Conservation (phyloP, 2,888 invertebrate species). For the Hemistola chrysoprasaria region DNA sequence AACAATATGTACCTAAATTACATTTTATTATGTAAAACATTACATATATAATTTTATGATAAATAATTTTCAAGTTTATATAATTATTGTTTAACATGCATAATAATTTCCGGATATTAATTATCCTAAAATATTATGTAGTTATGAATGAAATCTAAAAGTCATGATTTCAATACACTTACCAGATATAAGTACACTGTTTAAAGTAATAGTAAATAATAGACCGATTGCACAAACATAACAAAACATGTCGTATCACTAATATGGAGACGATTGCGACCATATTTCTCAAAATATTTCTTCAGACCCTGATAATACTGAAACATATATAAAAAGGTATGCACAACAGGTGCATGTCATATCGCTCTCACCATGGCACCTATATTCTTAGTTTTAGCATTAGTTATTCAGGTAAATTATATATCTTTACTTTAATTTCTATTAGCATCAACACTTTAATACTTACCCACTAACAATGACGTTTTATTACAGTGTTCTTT, state of each 20-base stretch:
- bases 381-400: slow-evolving; percentile 54
- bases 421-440: slow-evolving; percentile 6
- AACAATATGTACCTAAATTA: too few relatives aligned
- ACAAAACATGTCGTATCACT: slow-evolving; percentile 42
- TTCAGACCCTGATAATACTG: slow-evolving; percentile 46
- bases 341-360: slow-evolving; percentile 28
- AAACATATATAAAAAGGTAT: slow-evolving; percentile 51
- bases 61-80: too few relatives aligned
- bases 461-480: slow-evolving; percentile 3
- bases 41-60: too few relatives aligned
- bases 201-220: background rate
- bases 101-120: too few relatives aligned
- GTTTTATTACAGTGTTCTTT: slow-evolving; percentile 50
- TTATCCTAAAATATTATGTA: too few relatives aligned
- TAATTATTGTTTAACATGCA: too few relatives aligned
- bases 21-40: too few relatives aligned
- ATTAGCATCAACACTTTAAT: too few relatives aligned
- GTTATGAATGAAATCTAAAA: too few relatives aligned
- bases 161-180: too few relatives aligned
- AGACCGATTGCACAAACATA: slow-evolving; percentile 30
- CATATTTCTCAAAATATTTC: slow-evolving; percentile 45
- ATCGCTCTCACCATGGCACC: slow-evolving; percentile 55
- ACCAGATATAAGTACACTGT: too few relatives aligned
- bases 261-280: slow-evolving; percentile 29
- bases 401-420: slow-evolving; percentile 62